A percentile compares a stretch with the other conserved stretches of the same genome.
These are phyloP conservation scores for Phragmatobia fuliginosa DNA, from an alignment of 2,888 invertebrate species.

Conservation along the genomic window DNA sequence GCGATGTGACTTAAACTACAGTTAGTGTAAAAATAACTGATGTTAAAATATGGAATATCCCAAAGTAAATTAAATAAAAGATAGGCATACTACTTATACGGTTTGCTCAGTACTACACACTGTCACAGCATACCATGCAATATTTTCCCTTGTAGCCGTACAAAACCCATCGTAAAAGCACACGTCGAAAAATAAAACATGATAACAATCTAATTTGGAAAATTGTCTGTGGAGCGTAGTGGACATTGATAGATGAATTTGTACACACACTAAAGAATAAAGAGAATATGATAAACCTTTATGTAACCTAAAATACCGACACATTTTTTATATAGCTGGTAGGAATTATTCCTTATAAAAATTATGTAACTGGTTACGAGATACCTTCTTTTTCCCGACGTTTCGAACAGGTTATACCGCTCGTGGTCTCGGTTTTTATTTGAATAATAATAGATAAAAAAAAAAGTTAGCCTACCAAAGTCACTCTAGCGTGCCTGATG, in stretches of 20 bases:
- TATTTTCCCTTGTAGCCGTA: slow-evolving; percentile 20
- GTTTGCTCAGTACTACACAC: slow-evolving; percentile 9
- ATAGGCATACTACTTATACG: slow-evolving; percentile 3
- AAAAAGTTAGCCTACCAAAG: no score
- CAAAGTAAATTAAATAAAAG: background rate
- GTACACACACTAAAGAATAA: background rate
- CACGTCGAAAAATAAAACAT: slow-evolving; percentile 36
- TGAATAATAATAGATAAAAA: no score
- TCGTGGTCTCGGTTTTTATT: no score
- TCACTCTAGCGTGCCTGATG: no score
- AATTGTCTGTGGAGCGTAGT: background rate
- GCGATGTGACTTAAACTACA: accelerated
- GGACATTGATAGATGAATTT: background rate
- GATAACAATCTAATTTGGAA: background rate
- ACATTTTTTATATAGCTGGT: no score
- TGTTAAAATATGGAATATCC: background rate
- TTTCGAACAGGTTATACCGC: no score
- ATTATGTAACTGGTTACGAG: no score
- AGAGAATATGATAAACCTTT: no score
- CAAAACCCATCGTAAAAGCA: slow-evolving; percentile 26
- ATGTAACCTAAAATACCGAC: no score
- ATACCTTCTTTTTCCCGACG: no score
- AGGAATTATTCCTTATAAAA: no score
- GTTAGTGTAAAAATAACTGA: background rate
- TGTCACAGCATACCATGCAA: slow-evolving; percentile 20